Base-by-base conservation (phyloP, 2,888 invertebrate species). In the Eristalis pertinax region DNA sequence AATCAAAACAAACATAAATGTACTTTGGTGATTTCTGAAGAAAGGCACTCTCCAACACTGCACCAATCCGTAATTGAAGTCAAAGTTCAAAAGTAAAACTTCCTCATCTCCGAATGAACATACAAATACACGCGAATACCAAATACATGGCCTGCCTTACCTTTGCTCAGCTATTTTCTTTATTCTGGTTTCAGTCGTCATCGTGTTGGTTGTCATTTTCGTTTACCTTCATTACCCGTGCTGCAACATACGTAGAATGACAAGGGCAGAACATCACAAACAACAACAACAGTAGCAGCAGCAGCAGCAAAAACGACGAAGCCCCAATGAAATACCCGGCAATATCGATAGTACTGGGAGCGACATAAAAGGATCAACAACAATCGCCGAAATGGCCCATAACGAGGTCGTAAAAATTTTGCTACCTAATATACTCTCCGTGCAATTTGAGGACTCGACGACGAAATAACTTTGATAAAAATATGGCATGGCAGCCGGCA, bases 331-430 rank as follows among this genome's bases (percentile, higher is more conserved):
- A 87, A 87, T 80, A 80, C 79, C 80, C 79, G 79, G 58, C 79
- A 87, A 87, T 84, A 87, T 87, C 87, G 80, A 87, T 80, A 83
- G 87, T 84, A 72, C 84, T 76, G 73, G 79, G 76, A 84, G 76
- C 79, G 84, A 91, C 93, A 92, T 92, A 93, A 93, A 93, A 93
- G 93, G 93, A 93, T 93, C 93, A 92, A 87, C 92, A 93, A 93
- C 93, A 93, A 93, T 93, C 92, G 93, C 91, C 92, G 92, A 93
- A 93, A 93, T 93, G 92, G 92, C 91, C 92, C 93, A 92, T 93
- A 93, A 93, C 93, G 92, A 93, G 92, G 91, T 92, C 92, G 91
- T 93, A 93, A 93, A 93, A 93, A 92, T 93, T 92, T 93, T 92
- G 93, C 92, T 93, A 93, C 93, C 93, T 93, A 93, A 93, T 93